Base-by-base conservation (phyloP, 37 sponge, comb jelly and placozoan genomes). In the Halisarca cf. caerulea region DNA sequence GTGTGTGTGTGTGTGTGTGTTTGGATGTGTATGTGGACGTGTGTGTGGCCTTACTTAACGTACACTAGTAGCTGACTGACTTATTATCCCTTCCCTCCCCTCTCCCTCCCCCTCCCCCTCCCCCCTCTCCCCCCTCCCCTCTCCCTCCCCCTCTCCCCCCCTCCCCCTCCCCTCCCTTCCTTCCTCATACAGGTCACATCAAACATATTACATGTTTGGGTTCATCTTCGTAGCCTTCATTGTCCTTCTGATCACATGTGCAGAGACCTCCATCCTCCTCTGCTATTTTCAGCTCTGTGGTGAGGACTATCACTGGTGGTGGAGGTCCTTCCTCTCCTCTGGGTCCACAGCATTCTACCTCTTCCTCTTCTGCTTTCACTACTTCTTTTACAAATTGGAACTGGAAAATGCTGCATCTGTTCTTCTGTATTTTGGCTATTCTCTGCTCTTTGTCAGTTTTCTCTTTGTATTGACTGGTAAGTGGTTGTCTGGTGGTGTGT, bases 261-360 rank as follows among this genome's bases (percentile, higher is more conserved):
- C 88, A 17, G 94, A 97, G 81, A 97, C 95, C 23, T 86, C 96
- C 80, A 89, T 99, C 53, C 91, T 99, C 58, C 89, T 99, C 59
- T 91, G 94, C 84, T 99, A 99, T 88, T 99, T 99, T 92, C 99
- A 99, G 74, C 97, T 99, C 57, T 96, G 99, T 81, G 74, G 94
- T 0, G 99, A 98, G 94, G 97, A 99, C 89, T 99, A 99, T 53
- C 90, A 95, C 72, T 99, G 99, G 99, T 97, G 98, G 97, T 99
- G 99, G 99, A 59, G 99, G 64, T 92, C 99, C 37, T 99, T 96
- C 90, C 90, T 97, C 61, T 90, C 94, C 80, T 89, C 92, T 35
- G 95, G 92, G 40, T 82, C 80, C 78, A 61, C 92, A 20, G 84
- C 92, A 3, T 58, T 66, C 38, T 81, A 90, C 88, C 84, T 95